phyloP scores from a whole-genome alignment of 2,113 vertebrate species.

The Meles meles region DNA sequence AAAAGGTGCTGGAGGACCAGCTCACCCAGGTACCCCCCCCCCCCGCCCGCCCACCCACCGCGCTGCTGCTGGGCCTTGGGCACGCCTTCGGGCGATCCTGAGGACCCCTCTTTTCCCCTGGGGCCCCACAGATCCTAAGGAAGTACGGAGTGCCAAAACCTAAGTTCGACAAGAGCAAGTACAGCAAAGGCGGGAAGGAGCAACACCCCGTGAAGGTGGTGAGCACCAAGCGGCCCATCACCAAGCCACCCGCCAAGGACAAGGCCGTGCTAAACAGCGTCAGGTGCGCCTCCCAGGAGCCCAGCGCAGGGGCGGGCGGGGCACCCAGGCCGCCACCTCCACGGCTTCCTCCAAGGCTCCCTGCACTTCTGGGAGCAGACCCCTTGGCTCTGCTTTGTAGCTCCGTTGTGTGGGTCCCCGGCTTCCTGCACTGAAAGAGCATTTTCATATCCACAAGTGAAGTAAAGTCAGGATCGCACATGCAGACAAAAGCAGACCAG shows the following conservation, averaged over 20 bases:
- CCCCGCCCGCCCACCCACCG: fast-evolving
- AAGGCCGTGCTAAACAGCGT: conserved; percentile 94
- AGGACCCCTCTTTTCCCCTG: fast-evolving
- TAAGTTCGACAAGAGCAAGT: conserved; percentile 96
- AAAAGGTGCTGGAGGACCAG: conserved; percentile 97
- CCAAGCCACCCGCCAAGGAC: conserved; percentile 94
- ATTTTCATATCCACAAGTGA: neutral
- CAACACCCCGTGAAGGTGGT: conserved; percentile 97
- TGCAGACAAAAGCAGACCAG: neutral
- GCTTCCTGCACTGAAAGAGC: fast-evolving
- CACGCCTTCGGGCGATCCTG: neutral
- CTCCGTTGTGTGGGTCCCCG: fast-evolving
- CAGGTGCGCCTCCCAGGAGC: conserved; percentile 81
- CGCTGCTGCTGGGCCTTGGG: fast-evolving
- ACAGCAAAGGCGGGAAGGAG: conserved; percentile 95
- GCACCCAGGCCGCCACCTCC: fast-evolving
- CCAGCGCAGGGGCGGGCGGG: fast-evolving
- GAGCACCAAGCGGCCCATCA: conserved; percentile 95
- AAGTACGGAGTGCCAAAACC: conserved; percentile 93
- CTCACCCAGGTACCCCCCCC: conserved; percentile 90
- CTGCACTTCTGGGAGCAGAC: neutral
- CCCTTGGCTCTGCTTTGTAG: fast-evolving
- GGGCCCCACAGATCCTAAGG: conserved; percentile 88
- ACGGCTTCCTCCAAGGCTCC: neutral
- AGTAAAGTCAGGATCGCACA: neutral